Percentiles rank a stretch among this genome's conserved stretches.
phyloP scores from a whole-genome alignment of 2,113 vertebrate genomes.

The Paralichthys olivaceus region DNA sequence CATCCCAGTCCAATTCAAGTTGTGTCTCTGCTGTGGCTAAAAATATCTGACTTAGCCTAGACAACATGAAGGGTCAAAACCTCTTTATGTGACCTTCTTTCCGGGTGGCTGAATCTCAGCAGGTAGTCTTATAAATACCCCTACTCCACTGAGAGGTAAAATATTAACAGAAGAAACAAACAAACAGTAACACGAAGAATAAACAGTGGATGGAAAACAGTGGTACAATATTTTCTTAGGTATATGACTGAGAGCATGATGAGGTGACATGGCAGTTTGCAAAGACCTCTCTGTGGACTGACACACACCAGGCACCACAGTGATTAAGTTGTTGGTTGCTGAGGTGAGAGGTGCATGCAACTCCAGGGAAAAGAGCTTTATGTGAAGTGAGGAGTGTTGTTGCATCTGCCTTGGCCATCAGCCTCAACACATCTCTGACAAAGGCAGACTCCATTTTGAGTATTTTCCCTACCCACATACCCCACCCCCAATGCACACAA shows the following conservation, averaged over 20 bases:
- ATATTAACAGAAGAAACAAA: slow-evolving; percentile 32
- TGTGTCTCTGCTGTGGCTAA: slow-evolving; percentile 7
- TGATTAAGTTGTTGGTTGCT: slow-evolving; percentile 66
- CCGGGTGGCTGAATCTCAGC: slow-evolving; percentile 26
- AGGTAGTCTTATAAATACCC: slow-evolving; percentile 44
- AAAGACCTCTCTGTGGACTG: slow-evolving; percentile 41
- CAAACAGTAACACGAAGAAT: slow-evolving; percentile 6
- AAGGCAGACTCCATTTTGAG: slow-evolving; percentile 68
- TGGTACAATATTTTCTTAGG: neutral
- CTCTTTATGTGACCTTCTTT: slow-evolving; percentile 33
- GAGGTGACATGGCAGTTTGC: slow-evolving; percentile 45
- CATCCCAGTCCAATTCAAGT: slow-evolving; percentile 3
- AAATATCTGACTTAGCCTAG: slow-evolving; percentile 23
- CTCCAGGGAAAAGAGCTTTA: slow-evolving; percentile 44
- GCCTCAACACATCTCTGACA: slow-evolving; percentile 28
- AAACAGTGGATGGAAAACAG: slow-evolving; percentile 8
- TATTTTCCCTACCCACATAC: slow-evolving; percentile 68
- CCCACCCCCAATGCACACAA: slow-evolving; percentile 55
- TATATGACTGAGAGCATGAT: slow-evolving; percentile 7
- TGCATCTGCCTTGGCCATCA: slow-evolving; percentile 26
- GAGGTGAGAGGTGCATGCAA: slow-evolving; percentile 34
- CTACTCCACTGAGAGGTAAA: slow-evolving; percentile 30
- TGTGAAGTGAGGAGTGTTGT: slow-evolving; percentile 13
- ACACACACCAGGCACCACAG: slow-evolving; percentile 47
- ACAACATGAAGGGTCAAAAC: slow-evolving; percentile 38